Percentiles rank a stretch among this genome's conserved stretches.
phyloP scores from a whole-genome alignment of 2,113 vertebrate species.

The Glareola pratincola region DNA sequence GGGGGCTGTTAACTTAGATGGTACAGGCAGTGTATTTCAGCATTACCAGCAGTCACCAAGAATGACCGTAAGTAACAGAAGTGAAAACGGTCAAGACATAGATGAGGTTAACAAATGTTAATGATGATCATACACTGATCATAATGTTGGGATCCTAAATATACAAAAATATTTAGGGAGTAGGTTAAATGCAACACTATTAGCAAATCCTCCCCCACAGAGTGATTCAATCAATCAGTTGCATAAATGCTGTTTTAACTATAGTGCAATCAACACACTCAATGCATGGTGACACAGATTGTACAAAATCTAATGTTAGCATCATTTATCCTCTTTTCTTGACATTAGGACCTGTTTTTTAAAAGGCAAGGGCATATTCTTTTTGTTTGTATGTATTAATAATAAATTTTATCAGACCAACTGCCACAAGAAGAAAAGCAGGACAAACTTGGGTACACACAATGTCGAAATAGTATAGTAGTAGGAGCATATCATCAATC shows the following conservation, averaged over 20 bases:
- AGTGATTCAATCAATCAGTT: background rate
- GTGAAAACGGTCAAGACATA: background rate
- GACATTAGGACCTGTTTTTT: background rate
- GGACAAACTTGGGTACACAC: background rate
- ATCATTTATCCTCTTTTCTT: background rate
- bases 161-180: background rate
- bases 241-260: background rate
- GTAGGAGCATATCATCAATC: background rate
- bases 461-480: background rate
- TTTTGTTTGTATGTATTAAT: background rate
- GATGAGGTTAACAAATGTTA: background rate
- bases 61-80: background rate
- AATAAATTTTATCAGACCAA: background rate
- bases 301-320: background rate
- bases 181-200: background rate
- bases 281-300: fast-evolving
- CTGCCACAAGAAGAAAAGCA: background rate
- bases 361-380: background rate
- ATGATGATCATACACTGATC: background rate
- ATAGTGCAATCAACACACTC: background rate
- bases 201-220: background rate
- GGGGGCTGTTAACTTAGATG: background rate
- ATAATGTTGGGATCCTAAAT: background rate
- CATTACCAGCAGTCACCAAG: background rate
- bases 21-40: background rate